Conservation (phyloP, 1,140 invertebrate species). For the Drosophila gunungcola region DNA sequence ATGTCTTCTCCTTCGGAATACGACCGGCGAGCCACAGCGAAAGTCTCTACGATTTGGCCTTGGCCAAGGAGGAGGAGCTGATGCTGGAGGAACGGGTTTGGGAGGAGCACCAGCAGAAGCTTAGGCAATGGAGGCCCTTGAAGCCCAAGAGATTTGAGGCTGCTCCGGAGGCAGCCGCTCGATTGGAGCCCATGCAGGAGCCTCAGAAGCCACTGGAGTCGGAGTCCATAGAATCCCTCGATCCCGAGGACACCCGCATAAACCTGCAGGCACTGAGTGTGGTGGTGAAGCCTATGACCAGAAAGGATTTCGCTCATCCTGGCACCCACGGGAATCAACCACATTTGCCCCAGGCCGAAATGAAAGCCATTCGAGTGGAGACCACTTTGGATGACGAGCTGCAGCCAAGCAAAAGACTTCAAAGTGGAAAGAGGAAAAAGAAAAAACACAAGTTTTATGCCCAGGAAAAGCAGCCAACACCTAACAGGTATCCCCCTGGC, state of each 20-base stretch:
- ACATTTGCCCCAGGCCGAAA: neutral
- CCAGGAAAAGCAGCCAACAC: neutral
- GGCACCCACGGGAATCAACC: neutral
- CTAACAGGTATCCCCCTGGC: no score
- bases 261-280: constrained; percentile 14
- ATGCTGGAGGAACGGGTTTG: constrained; percentile 54
- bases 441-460: constrained; percentile 7
- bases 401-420: neutral
- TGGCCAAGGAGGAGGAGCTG: constrained; percentile 42
- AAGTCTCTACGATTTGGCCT: constrained; percentile 3
- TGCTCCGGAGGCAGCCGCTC: constrained; percentile 44
- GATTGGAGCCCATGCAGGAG: constrained; percentile 15
- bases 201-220: neutral
- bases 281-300: neutral
- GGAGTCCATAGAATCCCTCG: neutral
- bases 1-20: constrained; percentile 48
- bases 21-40: constrained; percentile 13
- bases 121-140: neutral
- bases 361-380: neutral
- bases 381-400: no score
- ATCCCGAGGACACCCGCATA: neutral
- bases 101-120: constrained; percentile 38
- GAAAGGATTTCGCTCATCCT: neutral
- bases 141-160: constrained; percentile 35
- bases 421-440: neutral